phyloP scores from a whole-genome alignment of 2,888 invertebrate genomes.

The Heterodera filipjevi region DNA sequence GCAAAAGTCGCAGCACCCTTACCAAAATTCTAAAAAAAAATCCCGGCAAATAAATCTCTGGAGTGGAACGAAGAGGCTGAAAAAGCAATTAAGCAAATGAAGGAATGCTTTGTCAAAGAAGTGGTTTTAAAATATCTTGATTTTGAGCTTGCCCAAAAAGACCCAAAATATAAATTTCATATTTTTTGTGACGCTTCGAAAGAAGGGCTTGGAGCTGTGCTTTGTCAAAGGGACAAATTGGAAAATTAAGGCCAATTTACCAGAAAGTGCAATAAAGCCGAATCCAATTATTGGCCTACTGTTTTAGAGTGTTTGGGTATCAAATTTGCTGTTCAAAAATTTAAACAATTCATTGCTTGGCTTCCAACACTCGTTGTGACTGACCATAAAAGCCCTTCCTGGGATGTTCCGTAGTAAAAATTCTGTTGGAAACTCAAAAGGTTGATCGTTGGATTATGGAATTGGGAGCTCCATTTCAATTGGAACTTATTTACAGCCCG shows the following conservation, averaged over 20 bases:
- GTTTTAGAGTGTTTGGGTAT: too few species aligned
- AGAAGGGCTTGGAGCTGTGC: neutral
- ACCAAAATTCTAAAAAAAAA: neutral
- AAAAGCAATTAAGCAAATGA: neutral
- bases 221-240: neutral
- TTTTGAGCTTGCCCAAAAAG: too few species aligned
- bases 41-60: neutral
- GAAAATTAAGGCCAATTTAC: neutral
- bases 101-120: neutral
- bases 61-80: neutral
- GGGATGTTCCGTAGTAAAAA: too few species aligned
- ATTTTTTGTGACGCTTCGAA: neutral
- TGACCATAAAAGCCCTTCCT: too few species aligned
- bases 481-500: too few species aligned
- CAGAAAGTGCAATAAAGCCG: neutral
- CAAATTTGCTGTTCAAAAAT: too few species aligned
- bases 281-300: neutral
- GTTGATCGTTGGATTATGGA: too few species aligned
- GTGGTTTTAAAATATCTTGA: too few species aligned
- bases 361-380: too few species aligned
- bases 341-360: too few species aligned
- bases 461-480: too few species aligned
- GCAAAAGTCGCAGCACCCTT: constrained; percentile 11
- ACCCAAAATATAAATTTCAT: neutral
- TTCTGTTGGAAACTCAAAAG: too few species aligned